phyloP scores from a whole-genome alignment of 2,888 invertebrate species.

The Tipula vernalis region DNA sequence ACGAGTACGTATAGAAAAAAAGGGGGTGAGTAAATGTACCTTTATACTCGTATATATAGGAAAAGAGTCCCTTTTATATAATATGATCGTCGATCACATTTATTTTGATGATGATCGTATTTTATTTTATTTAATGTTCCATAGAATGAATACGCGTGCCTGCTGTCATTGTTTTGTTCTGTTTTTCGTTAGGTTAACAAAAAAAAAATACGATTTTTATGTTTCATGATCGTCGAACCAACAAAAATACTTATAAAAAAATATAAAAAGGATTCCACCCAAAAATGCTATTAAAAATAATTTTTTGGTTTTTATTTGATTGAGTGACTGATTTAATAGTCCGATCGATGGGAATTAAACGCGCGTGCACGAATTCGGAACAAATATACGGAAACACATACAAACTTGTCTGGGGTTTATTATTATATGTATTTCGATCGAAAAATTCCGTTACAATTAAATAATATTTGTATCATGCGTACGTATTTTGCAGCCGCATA shows the following conservation, averaged over 20 bases:
- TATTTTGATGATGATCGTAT: not conserved
- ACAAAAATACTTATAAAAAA: not conserved
- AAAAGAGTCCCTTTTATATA: not conserved
- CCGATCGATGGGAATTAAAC: not conserved
- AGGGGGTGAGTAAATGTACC: not conserved
- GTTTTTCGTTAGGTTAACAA: not conserved
- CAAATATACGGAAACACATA: not conserved
- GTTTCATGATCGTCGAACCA: not conserved
- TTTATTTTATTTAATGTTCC: slow-evolving; percentile 11
- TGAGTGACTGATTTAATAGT: slow-evolving; percentile 7
- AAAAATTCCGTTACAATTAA: not conserved
- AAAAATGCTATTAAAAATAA: not conserved
- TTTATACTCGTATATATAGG: not conserved
- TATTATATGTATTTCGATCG: not conserved
- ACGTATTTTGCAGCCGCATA: not conserved
- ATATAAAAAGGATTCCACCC: slow-evolving; percentile 5
- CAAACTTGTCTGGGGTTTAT: not conserved
- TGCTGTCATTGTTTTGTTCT: not conserved
- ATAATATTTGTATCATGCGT: not conserved
- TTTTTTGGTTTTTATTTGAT: slow-evolving; percentile 9
- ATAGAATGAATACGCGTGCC: slow-evolving; percentile 11
- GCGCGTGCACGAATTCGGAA: not conserved
- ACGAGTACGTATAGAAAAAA: too few relatives aligned
- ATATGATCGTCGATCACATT: slow-evolving; percentile 6
- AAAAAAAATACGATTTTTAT: not conserved